Evolutionary conservation across 2,113 vertebrate species (phyloP), one percentile per base, ranked within the genome.

Genomic region (Pelecanoides urinatrix): DNA sequence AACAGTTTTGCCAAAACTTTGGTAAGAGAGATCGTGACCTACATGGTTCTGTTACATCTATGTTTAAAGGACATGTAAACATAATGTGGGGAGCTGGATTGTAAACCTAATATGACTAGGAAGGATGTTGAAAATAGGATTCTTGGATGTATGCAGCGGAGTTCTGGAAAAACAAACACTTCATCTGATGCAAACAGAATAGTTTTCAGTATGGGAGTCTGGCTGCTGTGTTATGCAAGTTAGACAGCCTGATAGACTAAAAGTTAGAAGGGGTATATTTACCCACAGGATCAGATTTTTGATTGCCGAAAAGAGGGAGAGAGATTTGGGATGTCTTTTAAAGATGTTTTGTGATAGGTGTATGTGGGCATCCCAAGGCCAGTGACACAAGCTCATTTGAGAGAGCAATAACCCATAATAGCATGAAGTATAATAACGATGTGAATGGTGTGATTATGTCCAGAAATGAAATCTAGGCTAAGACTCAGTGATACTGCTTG

Each of bases 101-200:
- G 58, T 21, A 91, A 86, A 53, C 47, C 10, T 53, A 7, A 11
- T 26, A 17, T 32, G 22, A 30, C 12, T 53, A 40, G 42, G 23
- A 55, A 47, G 38, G 62, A 55, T 32, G 25, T 49, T 53, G 67
- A 59, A 63, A 93, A 21, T 38, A 82, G 80, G 66, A 49, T 59
- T 72, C 42, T 67, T 63, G 29, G 22, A 36, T 1, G 2, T 12
- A 30, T 4, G 17, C 16, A 34, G 42, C 0, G 0, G 26, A 79
- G 34, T 49, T 82, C 62, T 84, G 52, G 30, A 73, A 36, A 88
- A 86, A 82, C 22, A 83, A 92, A 63, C 25, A 14, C 49, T 86
- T 88, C 9, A 52, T 40, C 63, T 70, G 49, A 49, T 11, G 18
- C 44, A 86, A 94, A 66, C n/a, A 52, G 47, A 65, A 26, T 8